Evolutionary conservation across 2,113 vertebrate genomes (phyloP), one percentile per base, ranked within the genome.

Genomic region (Hypomesus transpacificus): DNA sequence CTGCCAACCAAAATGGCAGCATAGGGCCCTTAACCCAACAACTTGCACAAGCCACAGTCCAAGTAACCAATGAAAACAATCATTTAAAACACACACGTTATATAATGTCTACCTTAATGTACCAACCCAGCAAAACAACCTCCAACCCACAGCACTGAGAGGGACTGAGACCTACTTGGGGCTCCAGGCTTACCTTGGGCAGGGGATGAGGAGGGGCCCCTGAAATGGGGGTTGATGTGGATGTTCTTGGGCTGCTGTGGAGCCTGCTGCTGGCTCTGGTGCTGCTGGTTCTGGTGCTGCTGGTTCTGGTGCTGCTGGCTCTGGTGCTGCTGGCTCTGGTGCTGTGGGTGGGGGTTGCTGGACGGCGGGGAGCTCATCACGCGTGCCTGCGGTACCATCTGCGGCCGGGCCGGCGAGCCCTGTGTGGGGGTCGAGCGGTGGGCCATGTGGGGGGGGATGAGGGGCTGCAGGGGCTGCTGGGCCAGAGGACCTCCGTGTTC

Each of bases 191-290:
- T 83, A 98, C 97, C 96, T 95, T 96, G 96, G 1, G 94, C 95
- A 21, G 96, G 92, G 0, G 95, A 91, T 68, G 95, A 92, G 18
- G 95, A 86, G 0, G 94, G 93, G 50, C 97, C 97, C 90, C 96
- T 94, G 90, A 99, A 99, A 91, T 99, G 97, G 0, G 97, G 97
- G 76, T 99, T 99, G 83, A 99, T 99, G 85, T 99, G 96, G 73
- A 99, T 99, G 82, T 98, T 98, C 90, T 98, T 99, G 68, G 96
- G 93, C 79, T 97, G 93, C 79, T 96, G 95, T 4, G 84, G 85
- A 20, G 87, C 86, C 69, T 87, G 91, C 64, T 86, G 87, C 18
- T 73, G 76, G 1, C 71, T 73, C 56, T 89, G 87, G 22, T 97
- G 93, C 80, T 96, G 95, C 4, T 85, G 85, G 61, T 13, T 46